Percentiles rank a stretch among this genome's conserved stretches.
phyloP scores from a whole-genome alignment of 2,888 invertebrate genomes.

The Phengaris arion region DNA sequence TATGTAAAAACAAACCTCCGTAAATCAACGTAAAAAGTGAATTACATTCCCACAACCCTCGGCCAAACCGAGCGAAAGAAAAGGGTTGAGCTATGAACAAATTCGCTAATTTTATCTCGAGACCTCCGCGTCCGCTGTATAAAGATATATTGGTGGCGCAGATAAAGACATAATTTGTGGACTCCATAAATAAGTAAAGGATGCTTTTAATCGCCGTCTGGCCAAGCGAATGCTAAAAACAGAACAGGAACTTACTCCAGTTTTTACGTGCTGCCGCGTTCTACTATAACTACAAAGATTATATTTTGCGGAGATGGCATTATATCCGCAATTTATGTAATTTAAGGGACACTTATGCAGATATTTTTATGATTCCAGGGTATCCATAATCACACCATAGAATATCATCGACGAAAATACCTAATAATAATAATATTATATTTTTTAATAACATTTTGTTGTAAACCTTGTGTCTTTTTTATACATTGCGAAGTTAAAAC shows the following conservation, averaged over 20 bases:
- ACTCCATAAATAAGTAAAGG: constrained; percentile 75
- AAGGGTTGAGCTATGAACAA: constrained; percentile 54
- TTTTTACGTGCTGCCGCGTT: background rate
- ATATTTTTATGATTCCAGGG: too few species aligned
- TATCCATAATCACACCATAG: too few species aligned
- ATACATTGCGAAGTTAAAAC: too few species aligned
- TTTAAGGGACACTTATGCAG: too few species aligned
- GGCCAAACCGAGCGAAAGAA: constrained; percentile 50
- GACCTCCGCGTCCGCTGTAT: constrained; percentile 54
- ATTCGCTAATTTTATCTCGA: constrained; percentile 74
- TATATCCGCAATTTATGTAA: too few species aligned
- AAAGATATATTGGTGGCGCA: constrained; percentile 76
- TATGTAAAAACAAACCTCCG: constrained; percentile 42
- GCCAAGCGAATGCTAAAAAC: constrained; percentile 37
- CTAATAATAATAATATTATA: too few species aligned
- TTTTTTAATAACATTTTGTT: too few species aligned
- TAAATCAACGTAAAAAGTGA: constrained; percentile 58
- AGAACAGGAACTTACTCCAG: background rate
- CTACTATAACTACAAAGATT: background rate
- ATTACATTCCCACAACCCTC: constrained; percentile 63
- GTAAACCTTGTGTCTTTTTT: too few species aligned
- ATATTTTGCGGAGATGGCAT: too few species aligned
- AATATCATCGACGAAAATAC: too few species aligned
- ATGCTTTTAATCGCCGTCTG: constrained; percentile 75
- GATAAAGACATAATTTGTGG: constrained; percentile 79